Percentiles rank a stretch among this genome's conserved stretches.
Conservation (phyloP, 2,797 vertebrate genomes). For the Buceros bicornis region DNA sequence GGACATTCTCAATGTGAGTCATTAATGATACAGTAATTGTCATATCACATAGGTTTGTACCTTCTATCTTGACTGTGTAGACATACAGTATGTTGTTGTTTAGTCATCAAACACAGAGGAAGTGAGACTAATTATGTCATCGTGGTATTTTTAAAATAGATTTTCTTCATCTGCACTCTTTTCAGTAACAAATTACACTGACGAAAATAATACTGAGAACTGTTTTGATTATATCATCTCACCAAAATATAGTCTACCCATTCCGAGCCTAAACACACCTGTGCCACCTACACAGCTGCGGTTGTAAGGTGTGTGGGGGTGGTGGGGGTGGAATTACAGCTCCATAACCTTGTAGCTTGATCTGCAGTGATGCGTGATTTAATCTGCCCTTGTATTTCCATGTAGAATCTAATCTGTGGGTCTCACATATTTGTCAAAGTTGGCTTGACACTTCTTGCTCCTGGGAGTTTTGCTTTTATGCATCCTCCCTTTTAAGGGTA, state of each 20-base stretch:
- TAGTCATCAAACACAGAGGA: slow-evolving; percentile 30
- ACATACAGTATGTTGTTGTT: background rate
- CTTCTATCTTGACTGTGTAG: background rate
- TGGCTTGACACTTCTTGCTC: background rate
- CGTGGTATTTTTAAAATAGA: background rate
- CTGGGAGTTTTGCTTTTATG: background rate
- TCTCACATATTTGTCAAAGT: background rate
- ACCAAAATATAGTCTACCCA: background rate
- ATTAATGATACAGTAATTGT: background rate
- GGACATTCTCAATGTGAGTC: background rate
- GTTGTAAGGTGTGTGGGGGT: background rate
- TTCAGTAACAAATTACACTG: background rate
- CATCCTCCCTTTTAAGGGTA: background rate
- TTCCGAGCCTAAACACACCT: background rate
- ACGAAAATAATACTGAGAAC: background rate
- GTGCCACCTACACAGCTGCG: background rate
- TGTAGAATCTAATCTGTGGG: background rate
- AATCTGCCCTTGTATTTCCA: background rate
- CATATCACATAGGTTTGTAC: background rate
- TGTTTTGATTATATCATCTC: slow-evolving; percentile 1
- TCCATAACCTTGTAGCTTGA: background rate
- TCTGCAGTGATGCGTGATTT: background rate
- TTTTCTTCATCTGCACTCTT: background rate
- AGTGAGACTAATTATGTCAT: background rate
- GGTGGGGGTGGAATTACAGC: background rate